Percentiles rank a stretch among this genome's conserved stretches.
Evolutionary conservation across 2,888 invertebrate species (phyloP).

Genomic region (Sinotaia quadrata): DNA sequence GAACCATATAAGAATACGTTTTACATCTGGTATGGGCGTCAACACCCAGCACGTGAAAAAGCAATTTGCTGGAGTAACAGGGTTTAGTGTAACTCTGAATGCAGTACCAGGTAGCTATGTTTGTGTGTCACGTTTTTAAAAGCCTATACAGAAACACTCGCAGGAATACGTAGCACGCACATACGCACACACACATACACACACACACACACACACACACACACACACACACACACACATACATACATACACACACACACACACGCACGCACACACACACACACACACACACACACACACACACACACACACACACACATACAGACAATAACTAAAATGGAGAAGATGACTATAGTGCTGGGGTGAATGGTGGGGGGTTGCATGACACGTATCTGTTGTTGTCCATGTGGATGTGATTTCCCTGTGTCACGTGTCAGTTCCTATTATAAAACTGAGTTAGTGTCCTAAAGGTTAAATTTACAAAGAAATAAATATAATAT

Average conservation of each 20-base stretch:
- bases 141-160: too few relatives aligned
- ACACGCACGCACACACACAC: constrained; percentile 16
- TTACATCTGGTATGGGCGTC: neutral
- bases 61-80: neutral
- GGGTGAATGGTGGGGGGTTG: too few relatives aligned
- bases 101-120: constrained; percentile 10
- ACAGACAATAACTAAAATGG: too few relatives aligned
- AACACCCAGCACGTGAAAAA: neutral
- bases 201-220: constrained; percentile 11
- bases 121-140: neutral
- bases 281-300: constrained; percentile 5
- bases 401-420: too few relatives aligned
- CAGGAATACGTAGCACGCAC: neutral
- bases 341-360: too few relatives aligned
- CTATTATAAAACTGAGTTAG: too few relatives aligned
- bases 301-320: constrained; percentile 12
- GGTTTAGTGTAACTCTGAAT: constrained; percentile 7
- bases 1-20: constrained; percentile 9
- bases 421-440: too few relatives aligned
- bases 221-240: constrained; percentile 16
- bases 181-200: constrained; percentile 2
- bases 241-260: constrained; percentile 16
- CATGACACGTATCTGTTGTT: too few relatives aligned
- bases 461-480: too few relatives aligned
- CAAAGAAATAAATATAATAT: too few relatives aligned